Percentiles rank a stretch among this genome's conserved stretches.
Evolutionary conservation across 2,797 vertebrate genomes (phyloP).

Genomic region (Pogoniulus pusillus): DNA sequence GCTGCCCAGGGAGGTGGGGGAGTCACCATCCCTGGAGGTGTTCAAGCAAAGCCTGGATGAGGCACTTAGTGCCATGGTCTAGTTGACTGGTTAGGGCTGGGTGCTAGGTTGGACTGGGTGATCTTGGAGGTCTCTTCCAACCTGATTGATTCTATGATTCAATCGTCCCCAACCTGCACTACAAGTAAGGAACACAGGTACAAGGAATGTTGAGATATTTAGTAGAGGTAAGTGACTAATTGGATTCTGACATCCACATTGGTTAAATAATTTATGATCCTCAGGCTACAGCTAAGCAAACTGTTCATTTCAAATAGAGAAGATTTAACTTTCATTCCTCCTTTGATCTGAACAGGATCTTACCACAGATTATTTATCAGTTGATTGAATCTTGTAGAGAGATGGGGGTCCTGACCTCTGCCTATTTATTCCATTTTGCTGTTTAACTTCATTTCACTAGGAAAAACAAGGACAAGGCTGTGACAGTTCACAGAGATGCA

Average conservation of each 20-base stretch:
- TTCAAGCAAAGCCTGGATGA: no score
- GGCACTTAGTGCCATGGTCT: no score
- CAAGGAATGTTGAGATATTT: not conserved
- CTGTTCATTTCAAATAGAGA: not conserved
- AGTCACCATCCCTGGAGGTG: no score
- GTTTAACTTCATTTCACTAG: constrained; percentile 40
- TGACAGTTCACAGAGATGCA: constrained; percentile 53
- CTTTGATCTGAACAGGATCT: constrained; percentile 21
- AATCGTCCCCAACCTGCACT: not conserved
- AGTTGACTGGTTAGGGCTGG: no score
- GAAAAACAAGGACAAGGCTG: constrained; percentile 36
- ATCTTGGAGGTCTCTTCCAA: no score
- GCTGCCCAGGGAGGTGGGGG: no score
- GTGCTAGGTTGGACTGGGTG: no score
- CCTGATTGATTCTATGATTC: no score
- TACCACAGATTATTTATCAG: constrained; percentile 38
- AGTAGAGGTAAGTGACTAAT: not conserved
- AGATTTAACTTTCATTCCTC: not conserved
- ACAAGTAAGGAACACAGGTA: not conserved
- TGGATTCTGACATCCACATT: not conserved
- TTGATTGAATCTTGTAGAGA: constrained; percentile 33
- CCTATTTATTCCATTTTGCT: constrained; percentile 52
- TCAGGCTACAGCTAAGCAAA: not conserved
- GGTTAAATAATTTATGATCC: not conserved
- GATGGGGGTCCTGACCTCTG: constrained; percentile 41